Evolutionary conservation across 2,797 vertebrate genomes (phyloP), one percentile per base, ranked within the genome.

Genomic region (Thripadectes ignobilis): DNA sequence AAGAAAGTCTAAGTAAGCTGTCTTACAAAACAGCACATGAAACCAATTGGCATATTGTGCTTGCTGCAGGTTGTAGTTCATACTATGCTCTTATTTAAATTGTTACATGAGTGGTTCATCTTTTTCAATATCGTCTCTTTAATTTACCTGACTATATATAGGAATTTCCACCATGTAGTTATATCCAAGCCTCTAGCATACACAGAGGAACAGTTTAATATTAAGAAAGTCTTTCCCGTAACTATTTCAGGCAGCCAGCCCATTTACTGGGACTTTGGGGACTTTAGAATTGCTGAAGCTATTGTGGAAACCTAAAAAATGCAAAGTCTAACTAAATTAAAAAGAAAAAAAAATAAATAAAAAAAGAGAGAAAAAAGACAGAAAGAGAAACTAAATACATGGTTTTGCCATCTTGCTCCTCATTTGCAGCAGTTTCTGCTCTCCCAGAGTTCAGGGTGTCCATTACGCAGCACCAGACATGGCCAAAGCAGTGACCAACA

Each of bases 261-360:
- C 26, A 12, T 65, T 84, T 75, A 11, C 58, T 39, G 41, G 27
- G 46, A 24, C 36, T 77, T 66, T 88, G 55, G 74, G 58, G 55
- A 84, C 20, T 71, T 85, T 78, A 48, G 43, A 90, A 65, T 43
- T 90, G 69, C 73, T 95, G 91, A 73, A 55, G 22, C 27, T 81
- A 10, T 75, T 77, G 41, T 45, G 34, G 43, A 84, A 90, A 54
- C 34, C 6, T 62, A 86, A n/a, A 15, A 73, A 51, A 78, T 59
- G n/a, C 15, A 34, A 81, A 89, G 11, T 66, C 20, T 71, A 76
- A 85, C 61, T 62, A 80, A 67, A 86, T 88, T 48, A 93, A 88
- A 85, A 65, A 3, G 1, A 43, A 39, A 63, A 55, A 52, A 4
- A 12, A 14, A 18, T 13, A 4, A 14, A 21, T 13, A 20, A 41